These are phyloP conservation scores for Grammomys dolichurus DNA, from an alignment of 2,113 vertebrate species.

Conservation along the genomic window DNA sequence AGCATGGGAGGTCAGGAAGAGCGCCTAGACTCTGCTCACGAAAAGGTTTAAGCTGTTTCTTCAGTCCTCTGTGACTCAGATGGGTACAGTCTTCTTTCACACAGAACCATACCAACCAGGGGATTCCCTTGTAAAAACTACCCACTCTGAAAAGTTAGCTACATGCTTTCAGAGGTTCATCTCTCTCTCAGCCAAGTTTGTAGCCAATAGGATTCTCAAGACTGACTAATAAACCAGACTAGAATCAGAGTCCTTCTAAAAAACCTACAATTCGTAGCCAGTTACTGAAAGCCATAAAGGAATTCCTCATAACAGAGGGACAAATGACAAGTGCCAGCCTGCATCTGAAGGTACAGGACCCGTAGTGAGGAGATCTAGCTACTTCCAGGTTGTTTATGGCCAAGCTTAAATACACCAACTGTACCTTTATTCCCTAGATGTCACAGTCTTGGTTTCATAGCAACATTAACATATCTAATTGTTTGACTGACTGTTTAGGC, in stretches of 20 bases:
- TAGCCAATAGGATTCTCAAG: neutral
- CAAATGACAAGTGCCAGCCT: neutral
- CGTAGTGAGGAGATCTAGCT: neutral
- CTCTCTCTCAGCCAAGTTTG: neutral
- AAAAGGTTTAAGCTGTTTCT: neutral
- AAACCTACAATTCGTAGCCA: neutral
- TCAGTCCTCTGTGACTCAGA: neutral
- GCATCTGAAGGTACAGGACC: neutral
- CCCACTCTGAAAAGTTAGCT: neutral
- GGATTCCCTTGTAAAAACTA: neutral
- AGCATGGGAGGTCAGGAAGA: neutral
- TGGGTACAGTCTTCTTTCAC: constrained; percentile 21
- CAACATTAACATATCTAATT: neutral
- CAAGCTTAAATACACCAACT: neutral
- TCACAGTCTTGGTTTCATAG: constrained; percentile 6
- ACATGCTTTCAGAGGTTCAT: neutral
- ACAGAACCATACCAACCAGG: neutral
- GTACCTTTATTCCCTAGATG: constrained; percentile 1
- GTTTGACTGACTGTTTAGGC: neutral
- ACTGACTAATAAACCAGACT: neutral
- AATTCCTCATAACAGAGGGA: neutral
- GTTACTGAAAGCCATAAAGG: neutral
- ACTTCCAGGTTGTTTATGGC: neutral
- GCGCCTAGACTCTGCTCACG: neutral
- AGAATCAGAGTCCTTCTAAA: constrained; percentile 10